Evolutionary conservation across 2,888 invertebrate genomes (phyloP).

Genomic region (Nesidiocoris tenuis): DNA sequence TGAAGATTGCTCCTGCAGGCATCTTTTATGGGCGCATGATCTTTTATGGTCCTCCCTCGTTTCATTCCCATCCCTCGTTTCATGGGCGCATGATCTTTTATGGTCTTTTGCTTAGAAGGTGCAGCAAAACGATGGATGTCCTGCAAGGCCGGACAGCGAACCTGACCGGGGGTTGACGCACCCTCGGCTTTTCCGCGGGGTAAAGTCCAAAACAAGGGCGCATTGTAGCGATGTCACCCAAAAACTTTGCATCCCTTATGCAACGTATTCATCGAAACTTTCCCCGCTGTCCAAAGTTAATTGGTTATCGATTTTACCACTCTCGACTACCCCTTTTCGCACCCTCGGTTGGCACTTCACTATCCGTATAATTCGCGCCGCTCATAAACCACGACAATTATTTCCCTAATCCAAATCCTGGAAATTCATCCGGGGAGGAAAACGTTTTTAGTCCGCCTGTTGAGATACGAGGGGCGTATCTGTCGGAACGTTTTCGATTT

Average conservation of each 20-base stretch:
- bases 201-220: not conserved
- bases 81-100: too few relatives aligned
- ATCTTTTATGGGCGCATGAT: too few relatives aligned
- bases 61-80: too few relatives aligned
- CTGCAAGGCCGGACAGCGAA: too few relatives aligned
- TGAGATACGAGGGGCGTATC: not conserved
- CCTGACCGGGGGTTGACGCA: too few relatives aligned
- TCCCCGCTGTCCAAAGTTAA: conserved; percentile 27
- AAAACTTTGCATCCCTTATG: conserved; percentile 9
- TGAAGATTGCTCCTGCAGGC: too few relatives aligned
- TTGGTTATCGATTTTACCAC: conserved; percentile 40
- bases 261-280: not conserved
- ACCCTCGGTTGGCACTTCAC: conserved; percentile 14
- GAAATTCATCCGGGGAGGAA: not conserved
- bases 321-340: conserved; percentile 4
- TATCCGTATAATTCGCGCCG: conserved; percentile 43
- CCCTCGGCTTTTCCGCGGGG: not conserved
- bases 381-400: conserved; percentile 43
- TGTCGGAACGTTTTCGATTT: not conserved
- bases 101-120: too few relatives aligned
- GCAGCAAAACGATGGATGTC: too few relatives aligned
- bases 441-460: not conserved
- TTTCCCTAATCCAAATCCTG: conserved; percentile 30
- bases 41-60: too few relatives aligned
- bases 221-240: conserved; percentile 34